These are phyloP conservation scores for Ephestia elutella DNA, from an alignment of 1,140 invertebrate genomes.

Conservation along the genomic window DNA sequence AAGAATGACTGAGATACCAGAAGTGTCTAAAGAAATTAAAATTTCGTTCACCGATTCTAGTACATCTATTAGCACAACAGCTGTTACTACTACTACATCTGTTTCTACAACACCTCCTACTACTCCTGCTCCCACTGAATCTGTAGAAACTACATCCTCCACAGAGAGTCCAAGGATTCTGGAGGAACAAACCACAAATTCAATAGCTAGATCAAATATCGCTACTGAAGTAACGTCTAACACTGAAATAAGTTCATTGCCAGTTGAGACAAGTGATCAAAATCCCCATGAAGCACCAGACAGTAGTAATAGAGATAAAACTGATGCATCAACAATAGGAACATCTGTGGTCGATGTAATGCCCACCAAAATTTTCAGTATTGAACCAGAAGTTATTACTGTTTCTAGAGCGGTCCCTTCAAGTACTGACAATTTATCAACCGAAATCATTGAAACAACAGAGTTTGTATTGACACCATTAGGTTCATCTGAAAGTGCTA, in stretches of 20 bases:
- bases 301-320: constrained; percentile 39
- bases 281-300: constrained; percentile 55
- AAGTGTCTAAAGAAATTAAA: not conserved
- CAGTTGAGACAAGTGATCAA: constrained; percentile 64
- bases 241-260: constrained; percentile 60
- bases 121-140: constrained; percentile 7
- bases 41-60: constrained; percentile 13
- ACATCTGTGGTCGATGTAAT: constrained; percentile 20
- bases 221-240: constrained; percentile 51
- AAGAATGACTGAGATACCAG: not conserved
- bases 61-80: not conserved
- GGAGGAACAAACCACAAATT: constrained; percentile 34
- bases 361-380: constrained; percentile 27
- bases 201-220: constrained; percentile 39
- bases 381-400: constrained; percentile 34
- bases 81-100: not conserved
- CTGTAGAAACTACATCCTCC: constrained; percentile 12
- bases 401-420: constrained; percentile 26
- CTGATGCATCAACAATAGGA: constrained; percentile 24
- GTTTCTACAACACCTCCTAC: not conserved
- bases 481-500: constrained; percentile 49
- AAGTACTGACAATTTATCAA: constrained; percentile 30
- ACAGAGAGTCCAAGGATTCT: constrained; percentile 13
- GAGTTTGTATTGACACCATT: constrained; percentile 52
- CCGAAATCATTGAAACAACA: constrained; percentile 56